A percentile compares a stretch with the other conserved stretches of the same genome.
Conservation (phyloP, 1,140 invertebrate genomes). For the Nautilus pompilius region DNA sequence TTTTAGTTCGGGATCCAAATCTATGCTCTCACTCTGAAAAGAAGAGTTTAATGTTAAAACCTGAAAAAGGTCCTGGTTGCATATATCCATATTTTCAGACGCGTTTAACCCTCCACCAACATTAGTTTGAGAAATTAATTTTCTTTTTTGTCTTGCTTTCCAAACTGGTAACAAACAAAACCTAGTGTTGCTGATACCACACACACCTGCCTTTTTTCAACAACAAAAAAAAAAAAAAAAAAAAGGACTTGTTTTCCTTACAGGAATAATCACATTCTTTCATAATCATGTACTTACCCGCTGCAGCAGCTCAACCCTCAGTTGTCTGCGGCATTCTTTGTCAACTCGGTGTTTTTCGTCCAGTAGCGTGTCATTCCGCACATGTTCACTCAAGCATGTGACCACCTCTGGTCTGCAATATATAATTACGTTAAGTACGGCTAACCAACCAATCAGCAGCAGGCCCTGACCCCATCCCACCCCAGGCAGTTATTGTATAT, state of each 20-base stretch:
- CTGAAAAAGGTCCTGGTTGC: too few species aligned
- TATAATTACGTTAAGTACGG: conserved; percentile 6
- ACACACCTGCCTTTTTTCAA: too few species aligned
- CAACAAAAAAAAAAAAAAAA: too few species aligned
- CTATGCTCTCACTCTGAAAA: conserved; percentile 75
- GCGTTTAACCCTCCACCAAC: too few species aligned
- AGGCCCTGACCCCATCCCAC: background rate
- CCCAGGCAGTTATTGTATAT: too few species aligned
- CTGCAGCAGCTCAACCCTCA: conserved; percentile 80
- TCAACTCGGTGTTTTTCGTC: conserved; percentile 67
- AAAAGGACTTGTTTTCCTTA: too few species aligned
- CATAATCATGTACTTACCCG: conserved; percentile 46
- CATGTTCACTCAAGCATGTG: conserved; percentile 83
- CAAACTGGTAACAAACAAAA: background rate
- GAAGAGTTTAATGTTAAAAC: background rate
- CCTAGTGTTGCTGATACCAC: too few species aligned
- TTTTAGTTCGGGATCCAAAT: conserved; percentile 91
- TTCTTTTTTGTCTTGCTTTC: background rate
- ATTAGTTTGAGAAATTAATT: too few species aligned
- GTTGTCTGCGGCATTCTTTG: conserved; percentile 82
- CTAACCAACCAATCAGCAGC: background rate
- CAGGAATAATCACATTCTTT: too few species aligned
- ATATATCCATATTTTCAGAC: too few species aligned
- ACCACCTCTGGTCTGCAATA: conserved; percentile 76
- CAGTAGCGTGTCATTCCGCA: conserved; percentile 81